Evolutionary conservation across 2,888 invertebrate species (phyloP).

Genomic region (Ceraclea dissimilis): DNA sequence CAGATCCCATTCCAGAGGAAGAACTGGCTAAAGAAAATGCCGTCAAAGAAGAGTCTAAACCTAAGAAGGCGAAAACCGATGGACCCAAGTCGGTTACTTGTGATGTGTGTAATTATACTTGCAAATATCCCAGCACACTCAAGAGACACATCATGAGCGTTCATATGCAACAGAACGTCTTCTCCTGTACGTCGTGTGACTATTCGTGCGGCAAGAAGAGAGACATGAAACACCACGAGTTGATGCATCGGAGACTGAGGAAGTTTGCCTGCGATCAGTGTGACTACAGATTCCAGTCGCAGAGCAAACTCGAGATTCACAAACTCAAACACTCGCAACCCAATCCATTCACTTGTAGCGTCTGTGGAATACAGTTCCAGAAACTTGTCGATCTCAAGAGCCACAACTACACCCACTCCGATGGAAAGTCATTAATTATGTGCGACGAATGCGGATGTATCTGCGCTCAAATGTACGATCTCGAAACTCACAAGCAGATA

Average conservation of each 20-base stretch:
- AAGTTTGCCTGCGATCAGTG: slow-evolving; percentile 14
- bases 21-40: background rate
- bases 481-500: slow-evolving; percentile 9
- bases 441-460: slow-evolving; percentile 16
- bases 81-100: slow-evolving; percentile 10
- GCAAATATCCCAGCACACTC: slow-evolving; percentile 14
- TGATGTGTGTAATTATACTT: slow-evolving; percentile 10
- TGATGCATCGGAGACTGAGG: slow-evolving; percentile 10
- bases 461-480: slow-evolving; percentile 9
- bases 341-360: slow-evolving; percentile 13
- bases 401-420: slow-evolving; percentile 9
- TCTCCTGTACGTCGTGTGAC: slow-evolving; percentile 6
- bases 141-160: slow-evolving; percentile 13
- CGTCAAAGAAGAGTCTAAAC: slow-evolving; percentile 6
- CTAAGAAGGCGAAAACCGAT: slow-evolving; percentile 1
- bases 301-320: slow-evolving; percentile 15
- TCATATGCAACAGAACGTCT: slow-evolving; percentile 11
- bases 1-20: slow-evolving; percentile 12
- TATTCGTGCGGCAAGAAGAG: slow-evolving; percentile 15
- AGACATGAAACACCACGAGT: slow-evolving; percentile 15
- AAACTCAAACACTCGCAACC: slow-evolving; percentile 13
- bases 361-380: slow-evolving; percentile 11
- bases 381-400: slow-evolving; percentile 9
- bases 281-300: slow-evolving; percentile 16
- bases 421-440: slow-evolving; percentile 6